Evolutionary conservation across 1,140 invertebrate genomes (phyloP).

Genomic region (Magallana angulata): DNA sequence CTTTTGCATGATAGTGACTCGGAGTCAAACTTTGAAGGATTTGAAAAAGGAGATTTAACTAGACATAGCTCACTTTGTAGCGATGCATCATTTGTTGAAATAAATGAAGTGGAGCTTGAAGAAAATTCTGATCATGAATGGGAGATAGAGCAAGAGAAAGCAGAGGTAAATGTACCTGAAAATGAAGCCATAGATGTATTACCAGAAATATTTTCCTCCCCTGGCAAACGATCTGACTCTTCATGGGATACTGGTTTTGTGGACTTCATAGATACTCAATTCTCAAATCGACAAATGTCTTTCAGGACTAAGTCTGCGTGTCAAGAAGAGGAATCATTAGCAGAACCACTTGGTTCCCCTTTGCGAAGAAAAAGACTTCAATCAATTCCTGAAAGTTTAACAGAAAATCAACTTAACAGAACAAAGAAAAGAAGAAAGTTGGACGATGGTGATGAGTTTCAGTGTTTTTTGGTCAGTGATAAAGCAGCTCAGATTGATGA

Average conservation of each 20-base stretch:
- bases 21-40: slow-evolving; percentile 58
- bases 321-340: not conserved
- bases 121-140: slow-evolving; percentile 59
- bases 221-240: slow-evolving; percentile 60
- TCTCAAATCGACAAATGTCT: slow-evolving; percentile 4
- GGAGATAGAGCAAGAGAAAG: slow-evolving; percentile 48
- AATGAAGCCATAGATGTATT: slow-evolving; percentile 38
- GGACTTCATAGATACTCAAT: slow-evolving; percentile 55
- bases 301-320: not conserved
- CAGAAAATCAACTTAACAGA: not conserved
- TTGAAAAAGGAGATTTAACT: slow-evolving; percentile 48
- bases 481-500: not conserved
- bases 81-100: slow-evolving; percentile 60
- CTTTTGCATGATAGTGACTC: slow-evolving; percentile 54
- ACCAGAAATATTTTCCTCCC: slow-evolving; percentile 58
- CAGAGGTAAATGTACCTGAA: slow-evolving; percentile 26
- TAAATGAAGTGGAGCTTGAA: slow-evolving; percentile 56
- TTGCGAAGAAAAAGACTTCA: slow-evolving; percentile 6
- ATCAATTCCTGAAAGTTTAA: not conserved
- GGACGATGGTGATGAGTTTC: not conserved
- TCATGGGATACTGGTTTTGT: slow-evolving; percentile 64
- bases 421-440: slow-evolving; percentile 17
- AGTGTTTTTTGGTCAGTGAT: not conserved
- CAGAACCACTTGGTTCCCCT: not conserved
- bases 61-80: slow-evolving; percentile 44